Evolutionary conservation across 2,797 vertebrate genomes (phyloP), one percentile per base, ranked within the genome.

Genomic region (Manis pentadactyla): DNA sequence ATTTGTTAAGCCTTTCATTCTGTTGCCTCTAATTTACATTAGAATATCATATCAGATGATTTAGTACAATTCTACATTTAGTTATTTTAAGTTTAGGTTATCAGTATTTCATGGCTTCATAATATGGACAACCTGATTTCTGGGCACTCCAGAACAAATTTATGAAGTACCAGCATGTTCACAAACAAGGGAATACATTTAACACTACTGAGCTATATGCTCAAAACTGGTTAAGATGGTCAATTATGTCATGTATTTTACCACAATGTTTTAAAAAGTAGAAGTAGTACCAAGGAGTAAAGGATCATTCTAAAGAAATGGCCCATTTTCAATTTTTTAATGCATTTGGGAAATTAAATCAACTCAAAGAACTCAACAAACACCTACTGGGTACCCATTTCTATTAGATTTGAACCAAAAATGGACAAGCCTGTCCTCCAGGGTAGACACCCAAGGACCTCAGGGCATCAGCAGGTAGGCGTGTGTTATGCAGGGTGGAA

Each of bases 321-420:
- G 21, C 51, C 51, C 68, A 49, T 88, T 74, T 37, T 83, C 90
- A 75, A 90, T 21, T 25, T 68, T 63, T 29, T 13, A 61, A 51
- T 63, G 11, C 31, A 79, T 11, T 64, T 6, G 42, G 85, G 31
- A 64, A 89, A 87, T 74, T 85, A 77, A 69, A 59, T 89, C 81
- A 86, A 83, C 8, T 29, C 77, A 55, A 86, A 93, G 37, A 74
- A n/a, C 37, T 92, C 78, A 64, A 55, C 34, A 68, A 85, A 77
- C 13, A 42, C 4, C 31, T 57, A 46, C 1, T 53, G 27, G 39
- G 49, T 2, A 64, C 34, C 10, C 71, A 29, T 74, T 94, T 90
- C 85, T 31, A 64, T 77, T 37, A 85, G 79, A 89, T 66, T 53
- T 46, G 55, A 91, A 88, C 37, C 61, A 57, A 63, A 97, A 94